These are phyloP conservation scores for Phortica variegata DNA, from an alignment of 1,140 invertebrate genomes.

Conservation along the genomic window DNA sequence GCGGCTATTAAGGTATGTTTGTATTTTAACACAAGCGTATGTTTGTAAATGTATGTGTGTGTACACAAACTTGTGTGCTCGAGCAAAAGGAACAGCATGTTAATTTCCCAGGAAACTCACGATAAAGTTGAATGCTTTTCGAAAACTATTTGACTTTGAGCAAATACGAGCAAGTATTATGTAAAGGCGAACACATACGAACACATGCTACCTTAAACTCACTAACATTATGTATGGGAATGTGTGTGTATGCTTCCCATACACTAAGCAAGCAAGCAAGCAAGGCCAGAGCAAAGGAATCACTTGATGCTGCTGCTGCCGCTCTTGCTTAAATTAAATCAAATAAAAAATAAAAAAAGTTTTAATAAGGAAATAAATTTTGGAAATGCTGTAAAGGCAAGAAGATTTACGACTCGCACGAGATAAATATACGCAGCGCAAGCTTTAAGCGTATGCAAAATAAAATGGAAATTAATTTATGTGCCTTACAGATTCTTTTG, in stretches of 20 bases:
- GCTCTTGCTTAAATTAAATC: slow-evolving; percentile 28
- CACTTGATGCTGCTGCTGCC: neutral
- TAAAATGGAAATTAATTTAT: slow-evolving; percentile 48
- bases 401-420: slow-evolving; percentile 49
- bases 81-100: slow-evolving; percentile 22
- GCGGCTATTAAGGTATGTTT: too few species aligned
- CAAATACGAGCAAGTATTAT: slow-evolving; percentile 6
- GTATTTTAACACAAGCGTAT: too few species aligned
- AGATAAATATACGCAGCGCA: slow-evolving; percentile 27
- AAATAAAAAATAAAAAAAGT: slow-evolving; percentile 33
- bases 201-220: too few species aligned
- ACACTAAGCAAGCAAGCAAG: neutral
- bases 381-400: slow-evolving; percentile 44
- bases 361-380: slow-evolving; percentile 52
- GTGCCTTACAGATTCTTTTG: too few species aligned
- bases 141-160: slow-evolving; percentile 47
- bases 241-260: slow-evolving; percentile 5
- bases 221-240: slow-evolving; percentile 28
- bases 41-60: too few species aligned
- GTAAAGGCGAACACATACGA: too few species aligned
- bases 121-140: slow-evolving; percentile 50
- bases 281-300: slow-evolving; percentile 2
- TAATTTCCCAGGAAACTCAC: slow-evolving; percentile 53
- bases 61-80: too few species aligned
- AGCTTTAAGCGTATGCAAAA: slow-evolving; percentile 26